Conservation (phyloP, 2,797 vertebrate genomes). For the Notamacropus eugenii region DNA sequence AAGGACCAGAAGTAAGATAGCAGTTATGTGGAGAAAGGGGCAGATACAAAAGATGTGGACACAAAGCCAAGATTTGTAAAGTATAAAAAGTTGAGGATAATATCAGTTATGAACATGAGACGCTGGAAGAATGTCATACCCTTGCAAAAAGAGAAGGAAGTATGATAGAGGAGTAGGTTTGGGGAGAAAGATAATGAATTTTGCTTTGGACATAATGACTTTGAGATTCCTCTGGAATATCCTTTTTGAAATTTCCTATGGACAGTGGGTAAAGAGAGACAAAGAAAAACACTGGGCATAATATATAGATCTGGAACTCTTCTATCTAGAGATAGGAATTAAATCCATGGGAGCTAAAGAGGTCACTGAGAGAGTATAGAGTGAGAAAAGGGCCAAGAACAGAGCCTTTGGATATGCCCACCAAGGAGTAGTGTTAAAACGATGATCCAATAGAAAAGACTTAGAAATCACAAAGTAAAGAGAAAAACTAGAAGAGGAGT, state of each 20-base stretch:
- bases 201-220: neutral
- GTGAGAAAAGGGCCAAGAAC: neutral
- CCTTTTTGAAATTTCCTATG: neutral
- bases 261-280: neutral
- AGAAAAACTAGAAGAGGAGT: neutral
- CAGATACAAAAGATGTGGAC: neutral
- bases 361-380: neutral
- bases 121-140: neutral
- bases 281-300: neutral
- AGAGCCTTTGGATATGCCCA: neutral
- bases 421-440: neutral
- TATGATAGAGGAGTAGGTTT: neutral
- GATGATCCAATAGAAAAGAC: neutral
- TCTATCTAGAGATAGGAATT: neutral
- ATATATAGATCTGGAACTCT: neutral
- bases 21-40: neutral
- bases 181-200: neutral
- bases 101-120: neutral
- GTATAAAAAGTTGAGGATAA: neutral
- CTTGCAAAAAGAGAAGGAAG: neutral
- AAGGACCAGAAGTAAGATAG: neutral
- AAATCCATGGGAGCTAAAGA: neutral
- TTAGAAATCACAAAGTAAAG: neutral
- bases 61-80: neutral
- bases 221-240: neutral